Evolutionary conservation across 2,888 invertebrate genomes (phyloP), one percentile per base, ranked within the genome.

Genomic region (Machimus atricapillus): DNA sequence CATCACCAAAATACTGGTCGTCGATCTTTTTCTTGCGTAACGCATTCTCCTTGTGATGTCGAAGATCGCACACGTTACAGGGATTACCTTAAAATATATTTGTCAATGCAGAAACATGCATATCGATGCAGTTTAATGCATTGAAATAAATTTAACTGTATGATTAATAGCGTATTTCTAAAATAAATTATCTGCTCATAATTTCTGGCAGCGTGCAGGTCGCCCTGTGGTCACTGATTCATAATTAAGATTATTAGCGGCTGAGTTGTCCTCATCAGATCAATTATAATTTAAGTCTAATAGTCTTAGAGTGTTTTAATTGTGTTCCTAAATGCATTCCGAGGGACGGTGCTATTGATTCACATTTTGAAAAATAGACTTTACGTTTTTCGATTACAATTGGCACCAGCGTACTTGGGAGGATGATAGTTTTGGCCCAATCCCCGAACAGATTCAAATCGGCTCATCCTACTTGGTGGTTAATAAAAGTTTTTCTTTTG

Each of bases 181-280:
- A 86, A 86, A 77, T 86, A 86, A 87, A 86, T 86, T 83, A 86
- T 86, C 86, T 87, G 83, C 76, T 87, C 87, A 87, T 87, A 87
- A 87, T 77, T 86, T 86, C 86, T 87, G 87, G 87, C 87, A 87
- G 40, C 77, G 31, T 58, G 78, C 83, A 82, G 83, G 76, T 76
- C 87, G 78, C 83, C 77, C 86, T 74, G 78, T 66, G 82, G 43
- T 46, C 37, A 79, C 82, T 86, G 86, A 87, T 87, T 87, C 81
- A 77, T 83, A 87, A 87, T 87, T 87, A 83, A 87, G 86, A 86
- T 87, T 86, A 86, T 86, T 87, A 82, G 78, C 77, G 52, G 81
- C 58, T 83, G 66, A 16, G 66, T 83, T 66, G 82, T 82, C 82
- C 82, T 46, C 31, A 34, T 66, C 40, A 37, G 37, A 66, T 83